These are phyloP conservation scores for Papilio machaon DNA, from an alignment of 1,140 invertebrate species.

Conservation along the genomic window DNA sequence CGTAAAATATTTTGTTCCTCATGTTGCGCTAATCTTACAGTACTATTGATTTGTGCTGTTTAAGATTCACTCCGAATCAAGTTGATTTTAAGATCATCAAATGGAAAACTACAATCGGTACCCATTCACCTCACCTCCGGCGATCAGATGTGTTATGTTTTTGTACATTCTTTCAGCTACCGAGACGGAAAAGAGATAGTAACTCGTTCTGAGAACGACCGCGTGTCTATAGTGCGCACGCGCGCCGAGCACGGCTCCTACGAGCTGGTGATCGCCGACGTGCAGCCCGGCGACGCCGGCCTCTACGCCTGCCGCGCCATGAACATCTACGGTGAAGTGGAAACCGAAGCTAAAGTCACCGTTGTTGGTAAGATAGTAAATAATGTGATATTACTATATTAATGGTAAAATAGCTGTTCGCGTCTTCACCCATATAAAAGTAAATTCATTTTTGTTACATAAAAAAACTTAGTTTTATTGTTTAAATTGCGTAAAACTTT, in stretches of 20 bases:
- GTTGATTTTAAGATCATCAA: background rate
- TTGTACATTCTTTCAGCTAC: slow-evolving; percentile 83
- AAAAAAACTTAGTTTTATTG: too few relatives aligned
- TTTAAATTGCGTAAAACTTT: too few relatives aligned
- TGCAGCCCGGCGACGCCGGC: slow-evolving; percentile 91
- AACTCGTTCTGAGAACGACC: slow-evolving; percentile 83
- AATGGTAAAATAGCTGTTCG: too few relatives aligned
- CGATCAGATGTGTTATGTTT: too few relatives aligned
- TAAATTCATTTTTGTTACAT: too few relatives aligned
- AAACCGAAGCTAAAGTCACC: slow-evolving; percentile 89
- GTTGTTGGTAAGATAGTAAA: slow-evolving; percentile 85
- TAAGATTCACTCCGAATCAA: too few relatives aligned
- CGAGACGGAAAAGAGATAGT: slow-evolving; percentile 91
- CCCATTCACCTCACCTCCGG: too few relatives aligned
- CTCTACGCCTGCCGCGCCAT: slow-evolving; percentile 93
- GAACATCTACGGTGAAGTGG: slow-evolving; percentile 92
- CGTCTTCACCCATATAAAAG: too few relatives aligned
- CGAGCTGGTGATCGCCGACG: slow-evolving; percentile 94
- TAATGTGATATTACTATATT: too few relatives aligned
- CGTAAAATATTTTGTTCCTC: too few relatives aligned
- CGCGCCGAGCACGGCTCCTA: slow-evolving; percentile 93
- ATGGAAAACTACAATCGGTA: background rate
- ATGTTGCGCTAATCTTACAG: too few relatives aligned
- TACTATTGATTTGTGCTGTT: too few relatives aligned
- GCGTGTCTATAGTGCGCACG: slow-evolving; percentile 88